phyloP scores from a whole-genome alignment of 2,797 vertebrate species.

The Gambusia yucatana region DNA sequence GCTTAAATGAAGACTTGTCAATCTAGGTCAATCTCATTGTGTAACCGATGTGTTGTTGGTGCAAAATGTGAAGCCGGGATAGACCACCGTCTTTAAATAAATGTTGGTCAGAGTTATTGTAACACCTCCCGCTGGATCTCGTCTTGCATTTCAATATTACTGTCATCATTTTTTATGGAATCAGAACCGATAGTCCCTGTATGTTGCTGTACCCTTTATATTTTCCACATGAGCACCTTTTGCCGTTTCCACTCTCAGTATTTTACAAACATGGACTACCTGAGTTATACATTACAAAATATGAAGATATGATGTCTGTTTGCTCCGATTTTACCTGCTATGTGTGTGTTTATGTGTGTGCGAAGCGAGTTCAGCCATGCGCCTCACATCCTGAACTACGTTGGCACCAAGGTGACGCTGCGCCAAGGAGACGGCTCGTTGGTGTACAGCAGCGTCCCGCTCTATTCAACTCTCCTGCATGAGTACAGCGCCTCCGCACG shows the following conservation, averaged over 20 bases:
- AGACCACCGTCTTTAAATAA: neutral
- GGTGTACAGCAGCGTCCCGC: slow-evolving; percentile 85
- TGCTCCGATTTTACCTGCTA: slow-evolving; percentile 2
- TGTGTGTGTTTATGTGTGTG: slow-evolving; percentile 5
- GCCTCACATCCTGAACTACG: slow-evolving; percentile 89
- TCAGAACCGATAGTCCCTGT: neutral
- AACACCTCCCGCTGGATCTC: neutral
- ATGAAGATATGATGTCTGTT: slow-evolving; percentile 9
- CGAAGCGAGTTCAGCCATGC: slow-evolving; percentile 89
- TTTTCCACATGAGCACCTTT: slow-evolving; percentile 2
- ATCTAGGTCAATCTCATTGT: neutral
- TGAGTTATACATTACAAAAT: slow-evolving; percentile 16
- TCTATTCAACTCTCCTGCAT: slow-evolving; percentile 90
- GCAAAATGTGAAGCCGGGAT: neutral
- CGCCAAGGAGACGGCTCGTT: slow-evolving; percentile 92
- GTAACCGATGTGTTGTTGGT: neutral
- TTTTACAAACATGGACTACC: neutral
- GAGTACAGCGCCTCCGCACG: slow-evolving; percentile 82
- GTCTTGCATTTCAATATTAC: neutral
- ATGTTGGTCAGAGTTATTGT: neutral
- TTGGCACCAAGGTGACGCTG: slow-evolving; percentile 87
- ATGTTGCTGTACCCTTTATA: neutral
- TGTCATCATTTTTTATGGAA: neutral
- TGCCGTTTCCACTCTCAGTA: neutral
- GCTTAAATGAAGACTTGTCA: neutral